A percentile compares a stretch with the other conserved stretches of the same genome.
These are phyloP conservation scores for Oscheius sp. DNA, from an alignment of 2,888 invertebrate genomes.

Conservation along the genomic window DNA sequence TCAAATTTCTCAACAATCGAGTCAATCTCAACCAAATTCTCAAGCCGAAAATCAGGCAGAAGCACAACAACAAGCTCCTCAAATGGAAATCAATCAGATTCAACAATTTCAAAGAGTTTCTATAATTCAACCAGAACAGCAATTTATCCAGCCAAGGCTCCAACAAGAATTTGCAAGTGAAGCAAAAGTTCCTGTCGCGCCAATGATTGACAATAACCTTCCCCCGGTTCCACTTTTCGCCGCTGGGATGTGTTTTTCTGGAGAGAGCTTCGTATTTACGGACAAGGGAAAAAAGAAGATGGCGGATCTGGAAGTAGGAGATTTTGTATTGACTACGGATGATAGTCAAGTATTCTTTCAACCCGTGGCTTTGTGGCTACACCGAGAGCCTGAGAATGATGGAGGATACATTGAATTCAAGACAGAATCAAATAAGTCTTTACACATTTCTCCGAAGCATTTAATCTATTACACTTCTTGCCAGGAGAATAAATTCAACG, in stretches of 20 bases:
- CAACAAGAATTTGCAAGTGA: too few relatives aligned
- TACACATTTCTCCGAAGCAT: slow-evolving; percentile 40
- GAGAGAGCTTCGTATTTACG: neutral
- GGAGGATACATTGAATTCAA: slow-evolving; percentile 39
- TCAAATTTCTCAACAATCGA: neutral
- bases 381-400: slow-evolving; percentile 37
- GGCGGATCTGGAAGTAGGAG: neutral
- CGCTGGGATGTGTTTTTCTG: neutral
- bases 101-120: too few relatives aligned
- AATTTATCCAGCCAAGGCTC: too few relatives aligned
- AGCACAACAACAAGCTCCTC: too few relatives aligned
- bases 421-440: slow-evolving; percentile 44
- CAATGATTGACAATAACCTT: too few relatives aligned
- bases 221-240: too few relatives aligned
- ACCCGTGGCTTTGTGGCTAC: slow-evolving; percentile 24
- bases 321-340: neutral
- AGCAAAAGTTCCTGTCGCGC: too few relatives aligned
- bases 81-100: too few relatives aligned
- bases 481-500: neutral
- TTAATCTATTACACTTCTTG: slow-evolving; percentile 37
- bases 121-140: too few relatives aligned
- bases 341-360: slow-evolving; percentile 26
- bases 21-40: neutral
- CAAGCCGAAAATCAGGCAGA: too few relatives aligned
- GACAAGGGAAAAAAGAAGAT: neutral